A percentile compares a stretch with the other conserved stretches of the same genome.
These are phyloP conservation scores for Vollenhovia emeryi DNA, from an alignment of 1,140 invertebrate species.

Conservation along the genomic window DNA sequence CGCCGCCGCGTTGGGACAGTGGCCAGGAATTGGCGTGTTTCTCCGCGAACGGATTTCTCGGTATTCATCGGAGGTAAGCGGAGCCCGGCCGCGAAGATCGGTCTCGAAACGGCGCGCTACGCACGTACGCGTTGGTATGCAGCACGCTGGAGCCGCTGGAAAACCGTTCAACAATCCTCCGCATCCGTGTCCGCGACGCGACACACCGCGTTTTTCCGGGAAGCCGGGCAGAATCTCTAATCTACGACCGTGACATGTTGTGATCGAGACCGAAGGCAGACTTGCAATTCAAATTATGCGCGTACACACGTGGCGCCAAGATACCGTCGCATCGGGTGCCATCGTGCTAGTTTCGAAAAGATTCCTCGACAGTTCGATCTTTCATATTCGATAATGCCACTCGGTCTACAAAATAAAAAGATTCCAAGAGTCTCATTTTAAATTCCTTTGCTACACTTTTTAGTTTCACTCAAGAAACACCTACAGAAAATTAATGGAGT, in stretches of 20 bases:
- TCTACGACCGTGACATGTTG: conserved; percentile 53
- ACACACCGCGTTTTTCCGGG: conserved; percentile 49
- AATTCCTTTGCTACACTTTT: too few species aligned
- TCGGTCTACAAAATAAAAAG: neutral
- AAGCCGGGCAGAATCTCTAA: conserved; percentile 67
- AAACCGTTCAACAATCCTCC: conserved; percentile 42
- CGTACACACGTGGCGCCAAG: conserved; percentile 60
- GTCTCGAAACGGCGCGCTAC: conserved; percentile 58
- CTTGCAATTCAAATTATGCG: conserved; percentile 31
- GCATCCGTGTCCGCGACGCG: conserved; percentile 38
- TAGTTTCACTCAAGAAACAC: neutral
- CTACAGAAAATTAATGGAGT: neutral
- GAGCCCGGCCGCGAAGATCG: conserved; percentile 56
- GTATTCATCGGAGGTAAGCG: conserved; percentile 47
- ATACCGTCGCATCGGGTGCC: conserved; percentile 31
- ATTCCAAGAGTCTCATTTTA: neutral
- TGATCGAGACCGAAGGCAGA: conserved; percentile 22
- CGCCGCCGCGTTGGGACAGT: neutral
- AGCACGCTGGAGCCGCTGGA: conserved; percentile 42
- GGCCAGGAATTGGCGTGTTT: conserved; percentile 46
- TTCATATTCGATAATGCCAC: neutral
- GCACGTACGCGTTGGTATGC: conserved; percentile 64
- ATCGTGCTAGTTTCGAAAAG: neutral
- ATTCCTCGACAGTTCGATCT: neutral
- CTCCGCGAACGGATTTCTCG: conserved; percentile 57